A percentile compares a stretch with the other conserved stretches of the same genome.
phyloP scores from a whole-genome alignment of 30 jellyfish, hydroid and myxozoan genomes.

The Cassiopea andromeda region DNA sequence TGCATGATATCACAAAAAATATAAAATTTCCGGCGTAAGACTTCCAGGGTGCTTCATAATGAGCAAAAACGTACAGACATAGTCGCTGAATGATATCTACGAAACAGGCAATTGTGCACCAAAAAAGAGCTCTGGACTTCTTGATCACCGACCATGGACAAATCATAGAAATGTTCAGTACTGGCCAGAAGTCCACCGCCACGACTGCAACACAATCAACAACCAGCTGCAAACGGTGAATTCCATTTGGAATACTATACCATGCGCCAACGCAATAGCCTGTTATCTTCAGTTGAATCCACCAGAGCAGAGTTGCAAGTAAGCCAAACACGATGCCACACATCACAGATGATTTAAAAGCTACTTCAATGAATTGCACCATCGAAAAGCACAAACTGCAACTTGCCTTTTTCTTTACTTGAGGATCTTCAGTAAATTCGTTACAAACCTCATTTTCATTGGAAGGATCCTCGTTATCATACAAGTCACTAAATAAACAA shows the following conservation, averaged over 20 bases:
- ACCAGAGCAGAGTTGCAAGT: conserved; percentile 23
- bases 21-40: conserved; percentile 22
- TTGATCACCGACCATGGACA: conserved; percentile 4
- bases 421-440: not conserved
- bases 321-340: conserved; percentile 10
- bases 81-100: conserved; percentile 5
- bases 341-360: not conserved
- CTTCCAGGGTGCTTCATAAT: not conserved
- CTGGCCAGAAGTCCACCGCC: conserved; percentile 13
- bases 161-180: not conserved
- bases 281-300: conserved; percentile 20
- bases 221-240: conserved; percentile 3
- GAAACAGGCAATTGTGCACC: conserved; percentile 3
- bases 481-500: too few species aligned
- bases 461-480: too few species aligned
- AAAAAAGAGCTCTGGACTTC: not conserved
- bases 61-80: conserved; percentile 1
- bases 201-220: conserved; percentile 1
- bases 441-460: too few species aligned
- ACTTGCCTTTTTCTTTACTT: not conserved
- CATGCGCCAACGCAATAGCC: conserved; percentile 12
- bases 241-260: not conserved
- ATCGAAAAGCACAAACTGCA: not conserved
- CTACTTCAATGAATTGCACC: not conserved
- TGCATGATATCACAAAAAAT: not conserved